These are phyloP conservation scores for Dolomedes plantarius DNA, from an alignment of 2,888 invertebrate genomes.

Conservation along the genomic window DNA sequence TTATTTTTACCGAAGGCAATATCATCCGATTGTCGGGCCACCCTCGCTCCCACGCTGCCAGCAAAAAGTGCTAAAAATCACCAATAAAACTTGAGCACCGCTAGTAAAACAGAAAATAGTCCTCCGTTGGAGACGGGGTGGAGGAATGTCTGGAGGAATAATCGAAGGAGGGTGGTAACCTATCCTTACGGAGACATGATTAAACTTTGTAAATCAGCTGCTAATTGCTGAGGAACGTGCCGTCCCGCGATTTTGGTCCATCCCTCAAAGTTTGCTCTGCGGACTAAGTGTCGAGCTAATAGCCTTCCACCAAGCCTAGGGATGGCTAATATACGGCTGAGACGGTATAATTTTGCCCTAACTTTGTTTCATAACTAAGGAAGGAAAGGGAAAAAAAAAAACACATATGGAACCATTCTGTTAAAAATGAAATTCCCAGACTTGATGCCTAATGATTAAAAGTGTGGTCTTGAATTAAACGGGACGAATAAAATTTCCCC, in stretches of 20 bases:
- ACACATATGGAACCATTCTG: conserved; percentile 19
- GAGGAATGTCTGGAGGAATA: conserved; percentile 52
- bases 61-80: conserved; percentile 66
- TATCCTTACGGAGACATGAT: conserved; percentile 53
- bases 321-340: conserved; percentile 43
- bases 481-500: neutral
- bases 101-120: conserved; percentile 65
- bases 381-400: conserved; percentile 4
- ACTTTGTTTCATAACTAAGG: conserved; percentile 27
- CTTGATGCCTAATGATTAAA: conserved; percentile 61
- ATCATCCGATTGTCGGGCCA: conserved; percentile 49
- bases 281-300: conserved; percentile 67
- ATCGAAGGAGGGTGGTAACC: conserved; percentile 23
- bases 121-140: conserved; percentile 24
- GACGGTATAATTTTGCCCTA: conserved; percentile 31
- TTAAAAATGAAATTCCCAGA: conserved; percentile 38
- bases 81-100: conserved; percentile 70
- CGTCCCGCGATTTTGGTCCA: conserved; percentile 46
- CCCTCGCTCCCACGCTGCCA: neutral
- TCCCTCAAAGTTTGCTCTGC: conserved; percentile 71
- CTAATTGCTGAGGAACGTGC: conserved; percentile 71
- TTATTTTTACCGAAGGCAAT: conserved; percentile 60
- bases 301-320: neutral
- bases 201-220: conserved; percentile 72
- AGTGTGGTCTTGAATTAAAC: conserved; percentile 68